Percentiles rank a stretch among this genome's conserved stretches.
These are phyloP conservation scores for Prionailurus viverrinus DNA, from an alignment of 2,113 vertebrate genomes.

Conservation along the genomic window DNA sequence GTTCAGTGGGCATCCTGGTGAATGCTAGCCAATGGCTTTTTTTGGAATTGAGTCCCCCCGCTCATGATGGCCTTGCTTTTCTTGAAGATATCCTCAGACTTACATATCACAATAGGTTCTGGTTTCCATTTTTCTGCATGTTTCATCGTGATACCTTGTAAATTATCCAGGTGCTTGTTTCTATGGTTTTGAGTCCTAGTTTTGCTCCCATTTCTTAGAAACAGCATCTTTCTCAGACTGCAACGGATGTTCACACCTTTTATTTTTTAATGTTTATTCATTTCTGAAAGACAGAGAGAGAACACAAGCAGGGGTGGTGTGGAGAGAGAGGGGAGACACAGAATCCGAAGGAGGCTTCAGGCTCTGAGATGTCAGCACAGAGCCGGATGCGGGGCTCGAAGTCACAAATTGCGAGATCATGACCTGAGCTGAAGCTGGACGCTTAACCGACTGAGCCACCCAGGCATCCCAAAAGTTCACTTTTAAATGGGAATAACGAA, in stretches of 20 bases:
- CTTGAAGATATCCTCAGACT: not conserved
- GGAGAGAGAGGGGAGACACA: too few species aligned
- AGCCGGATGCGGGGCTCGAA: too few species aligned
- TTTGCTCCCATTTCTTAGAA: conserved; percentile 42
- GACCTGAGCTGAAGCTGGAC: too few species aligned
- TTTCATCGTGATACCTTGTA: not conserved
- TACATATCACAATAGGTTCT: not conserved
- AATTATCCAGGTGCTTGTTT: conserved; percentile 10
- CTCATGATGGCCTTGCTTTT: not conserved
- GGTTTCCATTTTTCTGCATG: not conserved
- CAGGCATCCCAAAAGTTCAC: not conserved
- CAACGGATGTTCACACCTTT: not conserved
- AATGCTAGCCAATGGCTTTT: not conserved
- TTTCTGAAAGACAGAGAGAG: too few species aligned
- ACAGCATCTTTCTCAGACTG: conserved; percentile 3
- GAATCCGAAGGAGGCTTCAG: too few species aligned
- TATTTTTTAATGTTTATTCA: too few species aligned
- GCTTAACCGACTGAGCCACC: too few species aligned
- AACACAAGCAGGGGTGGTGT: too few species aligned
- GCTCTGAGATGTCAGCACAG: too few species aligned
- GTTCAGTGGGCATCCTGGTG: not conserved
- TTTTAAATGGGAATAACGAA: conserved; percentile 4
- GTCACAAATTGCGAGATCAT: too few species aligned
- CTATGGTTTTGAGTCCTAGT: conserved; percentile 46
- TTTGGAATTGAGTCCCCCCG: not conserved